phyloP scores from a whole-genome alignment of 2,888 invertebrate species.

The Drosophila seclusa region DNA sequence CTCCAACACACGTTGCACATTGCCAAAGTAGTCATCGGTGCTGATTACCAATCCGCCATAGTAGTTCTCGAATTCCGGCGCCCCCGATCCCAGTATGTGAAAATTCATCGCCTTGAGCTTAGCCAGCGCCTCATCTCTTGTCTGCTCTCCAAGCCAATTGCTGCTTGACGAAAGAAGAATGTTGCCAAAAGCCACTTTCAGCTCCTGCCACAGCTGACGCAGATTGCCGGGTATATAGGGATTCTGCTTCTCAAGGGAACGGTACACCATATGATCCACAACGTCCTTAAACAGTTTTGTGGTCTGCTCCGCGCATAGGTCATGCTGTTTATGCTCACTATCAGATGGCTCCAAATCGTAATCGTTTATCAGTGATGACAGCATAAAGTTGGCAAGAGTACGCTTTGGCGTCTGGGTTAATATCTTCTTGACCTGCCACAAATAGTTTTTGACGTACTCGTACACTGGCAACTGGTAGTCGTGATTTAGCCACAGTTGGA shows the following conservation, averaged over 20 bases:
- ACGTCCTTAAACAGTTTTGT: slow-evolving; percentile 70
- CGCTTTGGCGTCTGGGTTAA: slow-evolving; percentile 67
- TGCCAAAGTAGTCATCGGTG: slow-evolving; percentile 74
- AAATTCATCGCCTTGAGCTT: slow-evolving; percentile 75
- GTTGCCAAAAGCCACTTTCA: slow-evolving; percentile 68
- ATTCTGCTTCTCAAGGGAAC: slow-evolving; percentile 56
- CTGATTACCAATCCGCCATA: slow-evolving; percentile 66
- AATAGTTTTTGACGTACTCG: slow-evolving; percentile 74
- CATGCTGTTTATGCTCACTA: slow-evolving; percentile 47
- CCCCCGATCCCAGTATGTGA: slow-evolving; percentile 61
- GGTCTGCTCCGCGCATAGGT: slow-evolving; percentile 67
- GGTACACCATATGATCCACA: slow-evolving; percentile 77
- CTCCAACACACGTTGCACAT: slow-evolving; percentile 67
- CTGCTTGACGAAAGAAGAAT: slow-evolving; percentile 48
- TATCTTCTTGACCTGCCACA: slow-evolving; percentile 68
- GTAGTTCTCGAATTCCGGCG: slow-evolving; percentile 64
- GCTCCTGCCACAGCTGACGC: slow-evolving; percentile 69
- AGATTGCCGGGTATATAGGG: slow-evolving; percentile 59
- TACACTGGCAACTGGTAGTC: slow-evolving; percentile 79
- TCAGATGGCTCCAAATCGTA: slow-evolving; percentile 57
- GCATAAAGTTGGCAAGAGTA: slow-evolving; percentile 81
- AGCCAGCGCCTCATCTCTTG: slow-evolving; percentile 65
- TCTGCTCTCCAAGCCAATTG: slow-evolving; percentile 68
- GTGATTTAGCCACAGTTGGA: slow-evolving; percentile 75
- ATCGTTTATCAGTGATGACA: slow-evolving; percentile 71